These are phyloP conservation scores for Oncorhynchus gorbuscha DNA, from an alignment of 2,113 vertebrate genomes.

Conservation along the genomic window DNA sequence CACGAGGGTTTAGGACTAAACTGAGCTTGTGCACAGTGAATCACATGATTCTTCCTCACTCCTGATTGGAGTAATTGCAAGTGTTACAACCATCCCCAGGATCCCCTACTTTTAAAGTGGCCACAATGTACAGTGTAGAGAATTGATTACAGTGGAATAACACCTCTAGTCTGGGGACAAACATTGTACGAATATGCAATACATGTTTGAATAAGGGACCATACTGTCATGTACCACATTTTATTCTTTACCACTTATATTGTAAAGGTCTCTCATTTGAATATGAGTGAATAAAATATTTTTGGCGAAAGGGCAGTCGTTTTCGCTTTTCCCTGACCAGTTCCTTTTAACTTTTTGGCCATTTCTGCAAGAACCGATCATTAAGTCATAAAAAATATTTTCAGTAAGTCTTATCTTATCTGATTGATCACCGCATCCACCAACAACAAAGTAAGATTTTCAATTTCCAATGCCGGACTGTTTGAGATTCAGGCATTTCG, in stretches of 20 bases:
- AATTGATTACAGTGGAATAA: too few species aligned
- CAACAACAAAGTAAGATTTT: conserved; percentile 43
- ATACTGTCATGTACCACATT: too few species aligned
- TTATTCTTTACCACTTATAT: neutral
- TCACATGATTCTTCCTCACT: too few species aligned
- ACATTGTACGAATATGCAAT: too few species aligned
- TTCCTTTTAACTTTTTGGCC: conserved; percentile 48
- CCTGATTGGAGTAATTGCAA: too few species aligned
- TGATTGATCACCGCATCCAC: conserved; percentile 11
- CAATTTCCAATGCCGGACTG: conserved; percentile 20
- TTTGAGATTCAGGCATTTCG: conserved; percentile 36
- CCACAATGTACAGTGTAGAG: neutral
- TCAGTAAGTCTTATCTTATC: conserved; percentile 54
- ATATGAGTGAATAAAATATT: conserved; percentile 70
- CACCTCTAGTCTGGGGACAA: too few species aligned
- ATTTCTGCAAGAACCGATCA: conserved; percentile 58
- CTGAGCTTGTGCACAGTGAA: too few species aligned
- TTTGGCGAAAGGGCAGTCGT: conserved; percentile 58
- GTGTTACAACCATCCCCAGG: too few species aligned
- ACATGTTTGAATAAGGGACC: too few species aligned
- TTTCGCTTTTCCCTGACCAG: conserved; percentile 40
- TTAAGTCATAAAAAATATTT: conserved; percentile 54
- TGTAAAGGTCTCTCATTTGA: conserved; percentile 73
- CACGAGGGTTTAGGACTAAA: too few species aligned
- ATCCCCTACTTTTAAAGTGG: neutral